Evolutionary conservation across 2,797 vertebrate species (phyloP).

Genomic region (Typhlichthys eigenmanni): DNA sequence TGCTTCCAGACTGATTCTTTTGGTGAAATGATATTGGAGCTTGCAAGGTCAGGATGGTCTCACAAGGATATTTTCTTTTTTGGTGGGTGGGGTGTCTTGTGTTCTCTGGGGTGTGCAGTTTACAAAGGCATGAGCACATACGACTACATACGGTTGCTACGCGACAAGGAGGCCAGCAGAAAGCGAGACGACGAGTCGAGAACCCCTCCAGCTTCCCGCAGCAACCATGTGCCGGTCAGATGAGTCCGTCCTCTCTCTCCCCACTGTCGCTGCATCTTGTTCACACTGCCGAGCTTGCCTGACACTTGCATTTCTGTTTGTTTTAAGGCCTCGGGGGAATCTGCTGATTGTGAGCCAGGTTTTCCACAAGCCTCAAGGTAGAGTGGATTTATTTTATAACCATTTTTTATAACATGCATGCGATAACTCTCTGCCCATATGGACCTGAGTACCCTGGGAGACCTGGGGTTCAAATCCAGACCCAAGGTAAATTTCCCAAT

Average conservation of each 20-base stretch:
- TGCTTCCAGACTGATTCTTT: too few relatives aligned
- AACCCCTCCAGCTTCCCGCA: conserved; percentile 24
- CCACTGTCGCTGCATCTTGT: background rate
- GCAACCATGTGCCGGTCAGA: conserved; percentile 53
- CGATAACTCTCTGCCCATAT: too few relatives aligned
- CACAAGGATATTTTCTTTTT: background rate
- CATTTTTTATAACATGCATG: background rate
- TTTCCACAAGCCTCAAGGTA: conserved; percentile 69
- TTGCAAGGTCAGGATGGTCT: too few relatives aligned
- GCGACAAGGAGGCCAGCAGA: conserved; percentile 37
- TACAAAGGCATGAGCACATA: conserved; percentile 76
- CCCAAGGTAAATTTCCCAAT: too few relatives aligned
- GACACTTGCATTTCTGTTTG: background rate
- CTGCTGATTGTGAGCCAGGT: conserved; percentile 64
- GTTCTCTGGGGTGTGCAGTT: conserved; percentile 55
- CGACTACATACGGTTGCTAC: conserved; percentile 71
- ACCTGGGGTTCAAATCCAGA: too few relatives aligned
- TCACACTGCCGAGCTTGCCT: background rate
- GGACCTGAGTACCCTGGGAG: too few relatives aligned
- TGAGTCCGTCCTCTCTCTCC: background rate
- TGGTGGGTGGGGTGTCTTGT: background rate
- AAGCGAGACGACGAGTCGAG: conserved; percentile 31
- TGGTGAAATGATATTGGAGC: too few relatives aligned
- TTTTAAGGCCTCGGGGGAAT: conserved; percentile 49
- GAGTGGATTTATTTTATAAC: background rate